phyloP scores from a whole-genome alignment of 2,888 invertebrate genomes.

The Tigriopus californicus region DNA sequence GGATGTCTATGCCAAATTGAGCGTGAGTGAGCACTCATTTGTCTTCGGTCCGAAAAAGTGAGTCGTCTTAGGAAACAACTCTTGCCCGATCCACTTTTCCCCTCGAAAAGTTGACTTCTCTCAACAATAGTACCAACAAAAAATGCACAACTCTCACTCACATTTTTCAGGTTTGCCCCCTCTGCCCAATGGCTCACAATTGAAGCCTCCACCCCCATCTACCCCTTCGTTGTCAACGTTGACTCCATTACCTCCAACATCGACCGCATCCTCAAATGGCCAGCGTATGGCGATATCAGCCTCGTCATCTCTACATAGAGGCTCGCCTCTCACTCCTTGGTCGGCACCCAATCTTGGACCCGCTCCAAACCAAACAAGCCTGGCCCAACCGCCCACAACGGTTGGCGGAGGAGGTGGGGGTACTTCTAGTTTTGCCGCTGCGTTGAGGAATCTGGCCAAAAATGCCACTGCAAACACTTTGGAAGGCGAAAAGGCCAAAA shows the following conservation, averaged over 20 bases:
- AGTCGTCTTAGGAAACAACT: too few relatives aligned
- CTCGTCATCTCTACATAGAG: background rate
- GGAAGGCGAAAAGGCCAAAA: background rate
- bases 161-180: background rate
- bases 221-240: background rate
- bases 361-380: too few relatives aligned
- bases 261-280: background rate
- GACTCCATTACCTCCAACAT: background rate
- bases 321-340: background rate
- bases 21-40: too few relatives aligned
- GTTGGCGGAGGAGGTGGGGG: slow-evolving; percentile 22
- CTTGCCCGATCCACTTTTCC: too few relatives aligned
- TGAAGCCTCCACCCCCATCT: background rate
- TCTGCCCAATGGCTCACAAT: background rate
- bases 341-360: too few relatives aligned
- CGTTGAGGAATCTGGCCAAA: slow-evolving; percentile 28
- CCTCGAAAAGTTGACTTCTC: too few relatives aligned
- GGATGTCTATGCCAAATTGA: too few relatives aligned
- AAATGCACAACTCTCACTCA: too few relatives aligned
- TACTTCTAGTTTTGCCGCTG: slow-evolving; percentile 29
- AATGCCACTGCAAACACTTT: slow-evolving; percentile 22
- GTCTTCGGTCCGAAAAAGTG: too few relatives aligned
- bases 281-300: background rate
- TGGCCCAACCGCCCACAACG: too few relatives aligned
- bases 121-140: too few relatives aligned